Percentiles rank a stretch among this genome's conserved stretches.
Conservation (phyloP, 1,140 invertebrate genomes). For the Akabosia matsudoensis region DNA sequence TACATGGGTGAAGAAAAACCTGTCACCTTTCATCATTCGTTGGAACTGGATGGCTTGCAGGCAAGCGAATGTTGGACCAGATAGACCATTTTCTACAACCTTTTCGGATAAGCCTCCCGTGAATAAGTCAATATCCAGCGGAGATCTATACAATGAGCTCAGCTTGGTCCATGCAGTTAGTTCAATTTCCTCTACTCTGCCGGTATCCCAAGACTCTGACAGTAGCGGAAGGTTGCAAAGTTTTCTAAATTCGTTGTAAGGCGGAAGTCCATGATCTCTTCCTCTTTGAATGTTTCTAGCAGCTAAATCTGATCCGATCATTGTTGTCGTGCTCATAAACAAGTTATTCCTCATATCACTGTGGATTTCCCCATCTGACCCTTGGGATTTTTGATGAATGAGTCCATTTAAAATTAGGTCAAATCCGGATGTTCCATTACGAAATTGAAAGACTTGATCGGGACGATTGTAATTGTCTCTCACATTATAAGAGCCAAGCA, state of each 20-base stretch:
- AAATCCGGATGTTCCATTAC: conserved; percentile 33
- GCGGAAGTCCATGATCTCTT: conserved; percentile 62
- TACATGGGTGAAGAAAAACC: conserved; percentile 51
- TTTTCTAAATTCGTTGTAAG: conserved; percentile 61
- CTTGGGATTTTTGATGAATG: conserved; percentile 72
- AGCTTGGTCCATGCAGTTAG: conserved; percentile 52
- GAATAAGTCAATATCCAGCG: conserved; percentile 61
- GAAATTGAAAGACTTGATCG: conserved; percentile 10
- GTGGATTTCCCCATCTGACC: conserved; percentile 52
- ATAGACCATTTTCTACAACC: conserved; percentile 55
- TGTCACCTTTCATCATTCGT: conserved; percentile 53
- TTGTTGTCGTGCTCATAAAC: conserved; percentile 55
- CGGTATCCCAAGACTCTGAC: conserved; percentile 62
- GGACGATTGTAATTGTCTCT: conserved; percentile 29
- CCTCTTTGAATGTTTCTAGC: conserved; percentile 82
- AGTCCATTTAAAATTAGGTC: conserved; percentile 84
- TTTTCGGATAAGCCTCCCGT: conserved; percentile 58
- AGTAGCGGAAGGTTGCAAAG: conserved; percentile 61
- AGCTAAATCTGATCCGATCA: conserved; percentile 78
- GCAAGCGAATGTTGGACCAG: conserved; percentile 61
- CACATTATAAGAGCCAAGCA: conserved; percentile 22
- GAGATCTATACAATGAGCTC: conserved; percentile 52
- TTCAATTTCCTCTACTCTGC: conserved; percentile 62
- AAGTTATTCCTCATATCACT: conserved; percentile 59
- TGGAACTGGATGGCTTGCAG: conserved; percentile 57